Percentiles rank a stretch among this genome's conserved stretches.
Conservation (phyloP, 2,888 invertebrate genomes). For the Ophion ellenae region DNA sequence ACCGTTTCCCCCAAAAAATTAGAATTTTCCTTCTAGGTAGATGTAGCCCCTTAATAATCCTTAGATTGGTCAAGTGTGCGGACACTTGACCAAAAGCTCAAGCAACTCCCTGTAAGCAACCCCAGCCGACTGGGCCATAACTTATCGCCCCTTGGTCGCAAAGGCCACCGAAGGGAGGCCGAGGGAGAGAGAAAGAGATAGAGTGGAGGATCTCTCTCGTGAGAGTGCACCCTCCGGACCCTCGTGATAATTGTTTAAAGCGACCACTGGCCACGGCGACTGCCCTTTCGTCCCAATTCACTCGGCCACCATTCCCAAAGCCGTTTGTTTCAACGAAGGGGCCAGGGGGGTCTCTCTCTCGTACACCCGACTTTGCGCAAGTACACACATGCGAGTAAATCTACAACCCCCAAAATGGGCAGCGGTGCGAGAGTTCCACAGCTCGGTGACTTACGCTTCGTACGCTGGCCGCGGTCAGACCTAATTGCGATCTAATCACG, state of each 20-base stretch:
- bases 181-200: conserved; percentile 24
- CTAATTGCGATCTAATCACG: conserved; percentile 68
- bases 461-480: conserved; percentile 36
- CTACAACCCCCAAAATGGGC: conserved; percentile 49
- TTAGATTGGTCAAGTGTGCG: conserved; percentile 47
- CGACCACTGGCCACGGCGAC: conserved; percentile 78
- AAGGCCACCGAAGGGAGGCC: conserved; percentile 19
- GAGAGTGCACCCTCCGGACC: conserved; percentile 72
- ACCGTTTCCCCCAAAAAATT: too few relatives aligned
- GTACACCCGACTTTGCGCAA: conserved; percentile 65
- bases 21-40: neutral
- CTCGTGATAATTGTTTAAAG: conserved; percentile 84
- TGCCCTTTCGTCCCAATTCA: conserved; percentile 76
- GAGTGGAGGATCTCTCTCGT: conserved; percentile 68
- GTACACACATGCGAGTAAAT: conserved; percentile 59
- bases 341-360: conserved; percentile 47
- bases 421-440: conserved; percentile 36
- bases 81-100: conserved; percentile 62
- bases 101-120: conserved; percentile 75
- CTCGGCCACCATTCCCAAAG: conserved; percentile 74
- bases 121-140: conserved; percentile 77
- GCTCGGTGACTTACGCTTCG: conserved; percentile 58
- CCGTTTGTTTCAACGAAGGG: conserved; percentile 70
- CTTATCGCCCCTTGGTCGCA: conserved; percentile 78
- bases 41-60: conserved; percentile 47